Conservation (phyloP, 2,797 vertebrate genomes). For the Sparus aurata region DNA sequence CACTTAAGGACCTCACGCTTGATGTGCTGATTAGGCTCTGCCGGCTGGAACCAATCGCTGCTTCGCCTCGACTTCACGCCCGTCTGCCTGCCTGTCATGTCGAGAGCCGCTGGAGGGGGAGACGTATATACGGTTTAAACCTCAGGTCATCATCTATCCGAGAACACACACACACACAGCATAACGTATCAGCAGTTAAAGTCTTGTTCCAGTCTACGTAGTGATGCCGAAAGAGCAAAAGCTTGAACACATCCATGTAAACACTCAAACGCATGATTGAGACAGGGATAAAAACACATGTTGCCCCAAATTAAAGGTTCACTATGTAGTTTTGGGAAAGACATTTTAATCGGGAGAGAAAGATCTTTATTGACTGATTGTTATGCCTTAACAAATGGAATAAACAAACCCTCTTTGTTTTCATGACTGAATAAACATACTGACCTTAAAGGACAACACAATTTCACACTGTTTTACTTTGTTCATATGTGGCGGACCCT, state of each 20-base stretch:
- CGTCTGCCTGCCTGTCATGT: constrained; percentile 64
- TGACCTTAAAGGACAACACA: no score
- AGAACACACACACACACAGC: constrained; percentile 6
- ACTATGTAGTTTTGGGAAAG: no score
- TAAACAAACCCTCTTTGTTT: no score
- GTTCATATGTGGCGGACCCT: no score
- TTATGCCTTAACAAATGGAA: no score
- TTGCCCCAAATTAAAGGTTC: constrained; percentile 28
- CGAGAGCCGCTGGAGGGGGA: constrained; percentile 56
- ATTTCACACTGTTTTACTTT: no score
- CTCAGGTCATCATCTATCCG: constrained; percentile 40
- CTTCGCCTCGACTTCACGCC: constrained; percentile 71
- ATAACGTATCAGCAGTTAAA: constrained; percentile 33
- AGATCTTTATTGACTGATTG: no score
- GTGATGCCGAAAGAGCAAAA: constrained; percentile 29
- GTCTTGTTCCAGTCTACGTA: constrained; percentile 13
- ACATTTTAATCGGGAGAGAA: no score
- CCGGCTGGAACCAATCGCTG: constrained; percentile 78
- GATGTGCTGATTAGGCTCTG: constrained; percentile 75
- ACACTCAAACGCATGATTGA: constrained; percentile 58
- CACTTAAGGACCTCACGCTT: constrained; percentile 70
- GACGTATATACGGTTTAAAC: constrained; percentile 35
- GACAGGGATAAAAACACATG: constrained; percentile 40
- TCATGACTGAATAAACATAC: no score
- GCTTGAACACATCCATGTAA: constrained; percentile 27